Evolutionary conservation across 1,140 invertebrate species (phyloP).

Genomic region (Drosophila quadrilineata): DNA sequence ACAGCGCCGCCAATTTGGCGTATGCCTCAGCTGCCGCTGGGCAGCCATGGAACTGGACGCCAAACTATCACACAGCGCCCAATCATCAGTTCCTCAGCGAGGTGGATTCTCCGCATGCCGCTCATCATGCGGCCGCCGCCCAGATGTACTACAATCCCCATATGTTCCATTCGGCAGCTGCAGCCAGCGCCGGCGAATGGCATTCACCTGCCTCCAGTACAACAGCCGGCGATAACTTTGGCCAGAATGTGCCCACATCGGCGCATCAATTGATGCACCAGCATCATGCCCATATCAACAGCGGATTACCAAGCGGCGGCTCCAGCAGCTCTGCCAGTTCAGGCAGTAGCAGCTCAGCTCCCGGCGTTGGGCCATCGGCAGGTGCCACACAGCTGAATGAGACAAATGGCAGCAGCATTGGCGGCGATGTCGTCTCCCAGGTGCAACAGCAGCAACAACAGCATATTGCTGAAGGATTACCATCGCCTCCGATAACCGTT

Average conservation of each 20-base stretch:
- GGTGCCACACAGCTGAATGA: conserved; percentile 68
- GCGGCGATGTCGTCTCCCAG: conserved; percentile 29
- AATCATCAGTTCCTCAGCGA: conserved; percentile 82
- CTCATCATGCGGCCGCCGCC: conserved; percentile 62
- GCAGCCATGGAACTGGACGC: conserved; percentile 75
- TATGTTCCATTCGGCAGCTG: conserved; percentile 76
- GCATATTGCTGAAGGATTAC: conserved; percentile 78
- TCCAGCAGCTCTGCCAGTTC: conserved; percentile 66
- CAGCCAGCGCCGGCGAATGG: conserved; percentile 66
- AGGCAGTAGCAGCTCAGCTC: conserved; percentile 78
- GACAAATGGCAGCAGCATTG: conserved; percentile 63
- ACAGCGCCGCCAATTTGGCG: conserved; percentile 72
- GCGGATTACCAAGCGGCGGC: conserved; percentile 53
- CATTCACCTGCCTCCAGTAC: conserved; percentile 71
- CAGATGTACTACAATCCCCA: conserved; percentile 82
- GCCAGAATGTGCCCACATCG: conserved; percentile 63
- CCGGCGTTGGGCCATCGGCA: conserved; percentile 45
- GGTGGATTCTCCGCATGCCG: conserved; percentile 81
- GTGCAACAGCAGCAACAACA: conserved; percentile 43
- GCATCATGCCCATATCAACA: conserved; percentile 72
- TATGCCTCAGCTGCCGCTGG: conserved; percentile 61
- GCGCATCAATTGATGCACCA: conserved; percentile 82
- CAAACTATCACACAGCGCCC: conserved; percentile 79
- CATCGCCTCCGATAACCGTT: conserved; percentile 85
- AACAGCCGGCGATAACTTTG: conserved; percentile 64